phyloP scores from a whole-genome alignment of 2,797 vertebrate species.

The Anguilla anguilla region DNA sequence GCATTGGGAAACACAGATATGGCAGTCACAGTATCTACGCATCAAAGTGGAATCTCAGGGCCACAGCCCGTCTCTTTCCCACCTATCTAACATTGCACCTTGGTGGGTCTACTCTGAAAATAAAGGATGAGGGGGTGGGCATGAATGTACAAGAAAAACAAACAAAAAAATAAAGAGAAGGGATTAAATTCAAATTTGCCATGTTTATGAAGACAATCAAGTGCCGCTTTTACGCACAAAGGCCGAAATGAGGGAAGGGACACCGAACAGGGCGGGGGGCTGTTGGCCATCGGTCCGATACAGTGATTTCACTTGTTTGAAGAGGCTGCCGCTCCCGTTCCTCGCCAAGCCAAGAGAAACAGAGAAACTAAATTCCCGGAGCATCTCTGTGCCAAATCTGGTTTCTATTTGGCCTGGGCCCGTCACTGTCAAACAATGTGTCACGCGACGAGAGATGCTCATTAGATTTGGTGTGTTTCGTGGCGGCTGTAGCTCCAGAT shows the following conservation, averaged over 20 bases:
- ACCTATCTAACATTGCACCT: background rate
- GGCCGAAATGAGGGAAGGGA: background rate
- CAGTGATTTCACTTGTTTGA: constrained; percentile 7
- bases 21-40: background rate
- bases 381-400: constrained; percentile 17
- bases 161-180: background rate
- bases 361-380: background rate
- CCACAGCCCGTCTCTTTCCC: background rate
- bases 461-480: background rate
- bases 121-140: background rate
- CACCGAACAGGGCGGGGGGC: background rate
- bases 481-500: background rate
- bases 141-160: background rate
- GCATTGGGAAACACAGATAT: background rate
- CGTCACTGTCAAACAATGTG: background rate
- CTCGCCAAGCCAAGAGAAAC: constrained; percentile 28
- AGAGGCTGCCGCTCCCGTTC: background rate
- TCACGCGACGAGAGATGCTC: background rate
- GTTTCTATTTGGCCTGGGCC: constrained; percentile 25
- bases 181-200: background rate
- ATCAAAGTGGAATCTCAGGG: background rate
- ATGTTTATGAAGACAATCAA: constrained; percentile 12
- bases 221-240: constrained; percentile 15
- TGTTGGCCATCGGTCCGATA: background rate
- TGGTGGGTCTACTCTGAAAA: background rate